Evolutionary conservation across 2,113 vertebrate genomes (phyloP).

Genomic region (Lipotes vexillifer): DNA sequence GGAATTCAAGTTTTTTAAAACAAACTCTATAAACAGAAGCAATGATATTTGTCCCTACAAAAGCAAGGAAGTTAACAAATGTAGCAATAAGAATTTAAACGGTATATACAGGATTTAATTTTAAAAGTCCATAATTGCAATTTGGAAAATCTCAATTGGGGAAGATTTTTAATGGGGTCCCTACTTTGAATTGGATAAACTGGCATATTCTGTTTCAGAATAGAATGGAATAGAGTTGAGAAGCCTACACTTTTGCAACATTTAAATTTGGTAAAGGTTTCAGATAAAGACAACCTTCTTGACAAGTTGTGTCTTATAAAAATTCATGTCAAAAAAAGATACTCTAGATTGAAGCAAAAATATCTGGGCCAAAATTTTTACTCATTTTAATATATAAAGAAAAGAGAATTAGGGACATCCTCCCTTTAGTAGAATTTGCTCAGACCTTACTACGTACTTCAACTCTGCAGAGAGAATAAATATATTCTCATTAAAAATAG

Average conservation of each 20-base stretch:
- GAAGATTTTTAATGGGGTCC: neutral
- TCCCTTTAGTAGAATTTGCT: neutral
- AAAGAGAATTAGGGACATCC: neutral
- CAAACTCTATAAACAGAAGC: neutral
- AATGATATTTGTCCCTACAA: neutral
- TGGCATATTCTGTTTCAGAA: neutral
- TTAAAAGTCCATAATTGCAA: neutral
- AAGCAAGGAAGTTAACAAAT: neutral
- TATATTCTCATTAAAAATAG: conserved; percentile 20
- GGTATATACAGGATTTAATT: neutral
- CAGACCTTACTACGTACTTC: neutral
- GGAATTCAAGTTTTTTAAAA: neutral
- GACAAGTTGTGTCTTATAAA: neutral
- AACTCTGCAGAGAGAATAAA: neutral
- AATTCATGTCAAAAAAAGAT: neutral
- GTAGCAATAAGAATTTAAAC: neutral
- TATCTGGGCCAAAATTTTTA: conserved; percentile 6
- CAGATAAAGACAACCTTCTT: neutral
- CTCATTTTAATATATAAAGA: neutral
- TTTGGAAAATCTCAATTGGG: neutral
- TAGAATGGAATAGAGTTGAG: neutral
- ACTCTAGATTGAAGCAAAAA: conserved; percentile 8
- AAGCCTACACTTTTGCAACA: neutral
- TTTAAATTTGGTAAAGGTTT: conserved; percentile 1
- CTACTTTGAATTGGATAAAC: neutral